Conservation (phyloP, 2,113 vertebrate species). For the Malurus alboscapulatus region DNA sequence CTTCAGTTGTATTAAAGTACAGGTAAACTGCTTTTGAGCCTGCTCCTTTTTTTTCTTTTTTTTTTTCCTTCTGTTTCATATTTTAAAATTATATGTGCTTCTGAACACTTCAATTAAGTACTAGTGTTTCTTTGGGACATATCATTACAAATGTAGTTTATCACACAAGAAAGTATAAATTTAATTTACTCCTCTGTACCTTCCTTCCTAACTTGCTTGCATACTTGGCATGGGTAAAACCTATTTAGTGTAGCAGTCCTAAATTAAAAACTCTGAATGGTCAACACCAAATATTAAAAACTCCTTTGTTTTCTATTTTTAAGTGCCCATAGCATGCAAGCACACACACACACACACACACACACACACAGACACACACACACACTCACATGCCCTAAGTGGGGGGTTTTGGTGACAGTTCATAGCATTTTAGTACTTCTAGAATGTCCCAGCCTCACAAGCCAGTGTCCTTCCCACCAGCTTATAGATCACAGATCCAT, state of each 20-base stretch:
- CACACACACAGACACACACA: too few species aligned
- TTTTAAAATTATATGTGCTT: not conserved
- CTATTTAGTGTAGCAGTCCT: not conserved
- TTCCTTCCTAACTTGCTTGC: not conserved
- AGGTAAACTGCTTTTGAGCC: not conserved
- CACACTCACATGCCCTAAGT: not conserved
- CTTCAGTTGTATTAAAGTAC: not conserved
- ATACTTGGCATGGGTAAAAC: not conserved
- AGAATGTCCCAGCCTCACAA: not conserved
- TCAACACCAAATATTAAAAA: not conserved
- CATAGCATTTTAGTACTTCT: not conserved
- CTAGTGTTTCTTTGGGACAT: not conserved
- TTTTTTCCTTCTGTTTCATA: not conserved
- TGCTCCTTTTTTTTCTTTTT: not conserved
- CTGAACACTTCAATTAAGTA: not conserved
- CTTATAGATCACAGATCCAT: not conserved
- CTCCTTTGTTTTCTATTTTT: not conserved
- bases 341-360: too few species aligned
- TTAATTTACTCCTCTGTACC: not conserved
- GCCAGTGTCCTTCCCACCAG: not conserved
- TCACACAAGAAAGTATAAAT: not conserved
- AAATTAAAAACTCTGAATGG: not conserved
- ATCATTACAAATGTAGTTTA: not conserved
- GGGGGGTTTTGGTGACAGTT: not conserved
- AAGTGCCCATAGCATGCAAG: not conserved